Evolutionary conservation across 2,797 vertebrate species (phyloP), one percentile per base, ranked within the genome.

Genomic region (Austrolebias charrua): DNA sequence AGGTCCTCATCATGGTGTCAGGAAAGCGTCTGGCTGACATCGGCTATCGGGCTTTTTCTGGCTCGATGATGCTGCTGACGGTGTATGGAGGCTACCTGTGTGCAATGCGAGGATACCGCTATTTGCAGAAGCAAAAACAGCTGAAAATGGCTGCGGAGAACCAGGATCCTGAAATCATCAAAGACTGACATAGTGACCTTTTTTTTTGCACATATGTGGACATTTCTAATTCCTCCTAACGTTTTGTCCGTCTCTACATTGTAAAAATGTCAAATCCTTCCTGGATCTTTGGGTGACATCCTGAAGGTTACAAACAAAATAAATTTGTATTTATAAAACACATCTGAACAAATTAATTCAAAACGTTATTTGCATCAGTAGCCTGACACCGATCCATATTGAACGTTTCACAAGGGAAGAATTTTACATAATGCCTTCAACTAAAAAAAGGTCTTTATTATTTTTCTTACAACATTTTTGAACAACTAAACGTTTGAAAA

Each of bases 41-140:
- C 0, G 93, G 96, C 14, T 98, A 98, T 73, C 94, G 93, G 78
- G 58, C 94, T 0, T 95, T 98, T 76, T 95, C 96, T 0, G 76
- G 89, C 6, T 95, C 96, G 15, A 98, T 98, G 97, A 91, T 96
- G 89, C 84, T 98, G 61, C 90, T 99, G 74, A 96, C 96, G 0
- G 7, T 89, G 2, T 98, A 98, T 0, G 96, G 92, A 1, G 94
- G 94, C 5, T 97, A 93, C 90, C 90, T 98, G 74, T 96, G 95
- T 63, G 80, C 58, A 0, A 3, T 88, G 56, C 91, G 94, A 0
- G 93, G 79, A 0, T 93, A 96, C 60, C 90, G 73, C 3, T 93
- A 79, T 73, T 62, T 94, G 62, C 63, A 93, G 66, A 86, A 1
- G 3, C 88, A 90, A 42, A 89, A 90, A 0, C 16, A 90, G 46